Evolutionary conservation across 2,113 vertebrate genomes (phyloP).

Genomic region (Microcebus ravelobensis): DNA sequence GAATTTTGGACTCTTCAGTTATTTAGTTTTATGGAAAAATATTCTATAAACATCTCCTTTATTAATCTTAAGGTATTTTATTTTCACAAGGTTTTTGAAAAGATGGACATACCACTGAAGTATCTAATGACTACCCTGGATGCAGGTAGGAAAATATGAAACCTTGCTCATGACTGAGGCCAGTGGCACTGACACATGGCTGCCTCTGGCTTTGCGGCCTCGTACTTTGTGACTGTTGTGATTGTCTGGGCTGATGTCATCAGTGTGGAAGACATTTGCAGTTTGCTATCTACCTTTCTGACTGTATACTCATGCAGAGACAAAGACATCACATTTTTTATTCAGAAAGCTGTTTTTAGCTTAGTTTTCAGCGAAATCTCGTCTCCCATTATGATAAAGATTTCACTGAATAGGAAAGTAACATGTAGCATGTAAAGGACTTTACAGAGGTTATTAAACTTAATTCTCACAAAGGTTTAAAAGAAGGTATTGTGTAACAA

Average conservation of each 20-base stretch:
- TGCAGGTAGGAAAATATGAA: background rate
- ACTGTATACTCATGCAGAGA: background rate
- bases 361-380: background rate
- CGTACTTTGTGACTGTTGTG: background rate
- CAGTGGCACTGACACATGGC: background rate
- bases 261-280: background rate
- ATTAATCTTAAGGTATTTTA: slow-evolving; percentile 4
- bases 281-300: background rate
- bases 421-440: background rate
- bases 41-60: background rate
- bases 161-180: background rate
- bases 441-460: background rate
- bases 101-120: background rate
- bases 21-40: slow-evolving; percentile 26
- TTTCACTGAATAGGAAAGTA: background rate
- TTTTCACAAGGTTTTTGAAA: slow-evolving; percentile 1
- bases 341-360: background rate
- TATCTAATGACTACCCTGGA: background rate
- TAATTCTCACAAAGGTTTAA: background rate
- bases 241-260: background rate
- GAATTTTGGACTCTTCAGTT: no score
- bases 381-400: background rate
- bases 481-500: background rate
- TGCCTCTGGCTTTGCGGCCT: background rate
- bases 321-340: background rate